Evolutionary conservation across 1,140 invertebrate genomes (phyloP).

Genomic region (Drosophila aff.): DNA sequence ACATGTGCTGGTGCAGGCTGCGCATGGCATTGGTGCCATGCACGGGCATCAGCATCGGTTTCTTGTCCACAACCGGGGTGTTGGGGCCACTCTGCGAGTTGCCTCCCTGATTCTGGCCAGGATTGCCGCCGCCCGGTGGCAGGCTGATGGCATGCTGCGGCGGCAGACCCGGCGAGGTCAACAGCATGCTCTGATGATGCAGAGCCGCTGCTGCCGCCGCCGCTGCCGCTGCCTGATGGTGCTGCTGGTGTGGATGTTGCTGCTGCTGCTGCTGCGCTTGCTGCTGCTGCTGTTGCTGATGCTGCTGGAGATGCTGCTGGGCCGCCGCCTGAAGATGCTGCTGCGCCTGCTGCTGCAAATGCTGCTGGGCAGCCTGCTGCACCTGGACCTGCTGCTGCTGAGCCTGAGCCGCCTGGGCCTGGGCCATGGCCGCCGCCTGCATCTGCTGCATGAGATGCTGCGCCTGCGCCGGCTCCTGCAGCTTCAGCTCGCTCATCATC

Average conservation of each 20-base stretch:
- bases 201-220: conserved; percentile 88
- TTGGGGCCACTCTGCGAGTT: not conserved
- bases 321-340: conserved; percentile 84
- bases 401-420: conserved; percentile 73
- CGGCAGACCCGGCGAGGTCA: conserved; percentile 88
- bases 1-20: conserved; percentile 91
- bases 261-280: conserved; percentile 88
- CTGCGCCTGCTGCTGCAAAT: conserved; percentile 86
- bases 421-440: conserved; percentile 86
- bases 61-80: conserved; percentile 85
- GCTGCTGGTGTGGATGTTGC: conserved; percentile 71
- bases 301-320: conserved; percentile 85
- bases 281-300: conserved; percentile 77
- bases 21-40: conserved; percentile 87
- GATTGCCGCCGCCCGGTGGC: conserved; percentile 54
- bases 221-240: conserved; percentile 88
- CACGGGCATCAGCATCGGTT: conserved; percentile 85
- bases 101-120: conserved; percentile 68
- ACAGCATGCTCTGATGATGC: conserved; percentile 87
- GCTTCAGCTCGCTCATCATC: conserved; percentile 89
- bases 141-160: conserved; percentile 88
- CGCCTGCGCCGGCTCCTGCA: conserved; percentile 90
- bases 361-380: conserved; percentile 89
- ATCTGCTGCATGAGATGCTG: conserved; percentile 88
- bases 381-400: conserved; percentile 87